These are phyloP conservation scores for Neoascia interrupta DNA, from an alignment of 2,888 invertebrate genomes.

Conservation along the genomic window DNA sequence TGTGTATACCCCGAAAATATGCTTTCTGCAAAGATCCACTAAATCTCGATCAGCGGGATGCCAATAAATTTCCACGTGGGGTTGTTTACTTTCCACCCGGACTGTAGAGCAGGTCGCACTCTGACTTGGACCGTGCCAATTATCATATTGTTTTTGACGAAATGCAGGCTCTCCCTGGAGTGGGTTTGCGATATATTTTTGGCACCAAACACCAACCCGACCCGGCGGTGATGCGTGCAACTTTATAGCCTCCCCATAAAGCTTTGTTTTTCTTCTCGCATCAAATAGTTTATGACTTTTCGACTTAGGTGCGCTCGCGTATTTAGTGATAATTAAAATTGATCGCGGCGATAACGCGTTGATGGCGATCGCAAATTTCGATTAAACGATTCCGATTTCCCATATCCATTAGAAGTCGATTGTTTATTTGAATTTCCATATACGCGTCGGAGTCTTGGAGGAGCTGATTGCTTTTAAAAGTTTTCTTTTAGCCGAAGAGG, in stretches of 20 bases:
- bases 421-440: constrained; percentile 3
- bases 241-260: background rate
- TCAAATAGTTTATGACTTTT: constrained; percentile 1
- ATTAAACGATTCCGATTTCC: constrained; percentile 1
- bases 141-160: constrained; percentile 22
- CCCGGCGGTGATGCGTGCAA: background rate
- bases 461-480: background rate
- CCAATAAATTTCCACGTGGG: constrained; percentile 2
- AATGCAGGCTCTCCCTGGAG: constrained; percentile 8
- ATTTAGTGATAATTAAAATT: constrained; percentile 24
- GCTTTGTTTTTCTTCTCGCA: background rate
- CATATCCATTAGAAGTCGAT: background rate
- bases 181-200: constrained; percentile 4
- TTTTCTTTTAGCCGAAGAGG: background rate
- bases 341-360: constrained; percentile 26
- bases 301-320: no score
- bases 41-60: constrained; percentile 5
- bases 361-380: constrained; percentile 12
- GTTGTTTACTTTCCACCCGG: constrained; percentile 16
- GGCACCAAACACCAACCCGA: constrained; percentile 32
- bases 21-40: background rate
- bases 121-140: constrained; percentile 25
- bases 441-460: background rate
- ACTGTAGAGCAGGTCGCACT: constrained; percentile 39
- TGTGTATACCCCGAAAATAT: constrained; percentile 9